phyloP scores from a whole-genome alignment of 2,113 vertebrate species.

The Trachemys scripta region DNA sequence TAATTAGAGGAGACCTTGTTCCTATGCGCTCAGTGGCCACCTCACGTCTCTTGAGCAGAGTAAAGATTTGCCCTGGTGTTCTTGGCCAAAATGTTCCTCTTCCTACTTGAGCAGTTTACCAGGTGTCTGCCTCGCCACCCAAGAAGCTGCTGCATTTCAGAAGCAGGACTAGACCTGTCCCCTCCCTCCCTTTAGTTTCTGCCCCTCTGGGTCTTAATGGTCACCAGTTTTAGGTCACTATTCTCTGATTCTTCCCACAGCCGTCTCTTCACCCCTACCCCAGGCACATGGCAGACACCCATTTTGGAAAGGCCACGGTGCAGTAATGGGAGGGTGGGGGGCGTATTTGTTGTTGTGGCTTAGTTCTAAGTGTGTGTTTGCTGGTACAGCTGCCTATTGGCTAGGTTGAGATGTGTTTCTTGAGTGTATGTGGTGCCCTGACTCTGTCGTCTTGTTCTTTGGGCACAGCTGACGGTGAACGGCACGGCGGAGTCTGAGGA shows the following conservation, averaged over 20 bases:
- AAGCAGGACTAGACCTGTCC: neutral
- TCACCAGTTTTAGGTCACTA: neutral
- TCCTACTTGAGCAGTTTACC: neutral
- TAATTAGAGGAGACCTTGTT: neutral
- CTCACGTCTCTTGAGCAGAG: neutral
- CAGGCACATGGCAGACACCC: neutral
- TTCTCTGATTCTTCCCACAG: neutral
- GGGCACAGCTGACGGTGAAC: slow-evolving; percentile 86
- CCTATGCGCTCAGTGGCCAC: neutral
- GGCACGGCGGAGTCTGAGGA: slow-evolving; percentile 88
- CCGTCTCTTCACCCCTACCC: neutral
- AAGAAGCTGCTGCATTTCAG: neutral
- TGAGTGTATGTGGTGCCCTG: neutral
- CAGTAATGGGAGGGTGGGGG: fast-evolving
- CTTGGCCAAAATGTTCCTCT: neutral
- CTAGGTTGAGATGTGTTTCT: neutral
- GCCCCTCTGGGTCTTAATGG: neutral
- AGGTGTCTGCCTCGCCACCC: neutral
- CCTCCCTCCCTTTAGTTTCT: neutral
- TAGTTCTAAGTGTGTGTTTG: fast-evolving
- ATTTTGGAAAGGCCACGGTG: neutral
- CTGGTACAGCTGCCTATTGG: neutral
- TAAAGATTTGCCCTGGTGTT: neutral
- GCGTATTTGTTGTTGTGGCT: neutral
- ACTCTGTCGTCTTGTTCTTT: neutral